phyloP scores from a whole-genome alignment of 2,797 vertebrate species.

The Hafferia zeledoni region DNA sequence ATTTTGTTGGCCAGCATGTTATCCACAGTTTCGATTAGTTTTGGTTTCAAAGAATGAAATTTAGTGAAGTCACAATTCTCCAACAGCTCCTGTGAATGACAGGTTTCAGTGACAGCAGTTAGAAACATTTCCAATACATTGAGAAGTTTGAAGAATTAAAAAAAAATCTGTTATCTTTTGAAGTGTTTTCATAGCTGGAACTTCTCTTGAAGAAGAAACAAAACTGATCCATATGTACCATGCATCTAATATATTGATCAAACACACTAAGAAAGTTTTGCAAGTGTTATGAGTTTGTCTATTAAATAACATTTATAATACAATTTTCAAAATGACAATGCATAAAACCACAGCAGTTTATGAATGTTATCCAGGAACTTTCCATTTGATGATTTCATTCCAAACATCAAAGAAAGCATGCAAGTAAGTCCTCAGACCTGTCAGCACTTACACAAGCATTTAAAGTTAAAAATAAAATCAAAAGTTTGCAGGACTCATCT shows the following conservation, averaged over 20 bases:
- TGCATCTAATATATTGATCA: neutral
- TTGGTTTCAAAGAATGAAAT: slow-evolving; percentile 93
- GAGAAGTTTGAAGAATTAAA: neutral
- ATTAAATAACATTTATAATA: neutral
- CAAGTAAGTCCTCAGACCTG: neutral
- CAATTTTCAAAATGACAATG: neutral
- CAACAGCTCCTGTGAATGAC: slow-evolving; percentile 85
- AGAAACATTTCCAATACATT: neutral
- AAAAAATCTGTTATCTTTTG: neutral
- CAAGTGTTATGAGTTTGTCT: neutral
- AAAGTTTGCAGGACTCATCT: neutral
- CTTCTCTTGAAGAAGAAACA: neutral
- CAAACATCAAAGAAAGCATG: neutral
- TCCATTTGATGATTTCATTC: neutral
- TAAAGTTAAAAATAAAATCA: neutral
- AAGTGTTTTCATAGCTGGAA: neutral
- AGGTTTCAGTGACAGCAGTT: neutral
- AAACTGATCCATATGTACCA: neutral
- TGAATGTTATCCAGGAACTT: neutral
- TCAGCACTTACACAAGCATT: neutral
- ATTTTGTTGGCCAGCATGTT: slow-evolving; percentile 94
- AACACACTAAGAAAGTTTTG: neutral
- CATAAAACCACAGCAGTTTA: neutral
- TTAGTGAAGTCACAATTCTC: slow-evolving; percentile 95
- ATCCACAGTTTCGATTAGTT: slow-evolving; percentile 93